phyloP scores from a whole-genome alignment of 2,113 vertebrate species.

The Carollia perspicillata region DNA sequence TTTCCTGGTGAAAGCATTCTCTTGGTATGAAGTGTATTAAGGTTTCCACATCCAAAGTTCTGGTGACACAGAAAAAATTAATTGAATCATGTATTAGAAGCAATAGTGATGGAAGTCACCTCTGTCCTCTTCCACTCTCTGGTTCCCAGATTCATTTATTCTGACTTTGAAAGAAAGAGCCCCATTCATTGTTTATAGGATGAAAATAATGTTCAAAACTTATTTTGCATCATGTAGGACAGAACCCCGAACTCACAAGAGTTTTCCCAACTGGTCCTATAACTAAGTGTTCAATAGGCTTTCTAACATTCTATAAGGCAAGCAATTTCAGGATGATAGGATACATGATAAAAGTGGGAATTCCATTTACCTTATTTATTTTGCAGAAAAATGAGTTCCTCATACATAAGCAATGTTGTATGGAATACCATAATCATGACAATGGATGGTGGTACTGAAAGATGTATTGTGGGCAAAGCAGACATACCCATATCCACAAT shows the following conservation, averaged over 20 bases:
- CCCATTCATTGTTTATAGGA: background rate
- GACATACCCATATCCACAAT: background rate
- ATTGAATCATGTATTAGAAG: background rate
- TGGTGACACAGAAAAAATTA: background rate
- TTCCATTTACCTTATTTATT: background rate
- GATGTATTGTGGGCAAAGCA: background rate
- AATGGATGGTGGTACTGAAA: background rate
- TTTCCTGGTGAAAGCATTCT: background rate
- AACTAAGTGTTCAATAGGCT: background rate
- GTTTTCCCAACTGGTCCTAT: background rate
- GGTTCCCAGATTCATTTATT: background rate
- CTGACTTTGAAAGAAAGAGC: background rate
- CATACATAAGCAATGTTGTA: background rate
- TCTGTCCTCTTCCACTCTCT: background rate
- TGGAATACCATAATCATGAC: background rate
- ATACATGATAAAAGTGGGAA: background rate
- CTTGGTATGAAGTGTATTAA: background rate
- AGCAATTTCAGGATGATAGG: background rate
- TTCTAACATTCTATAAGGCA: background rate
- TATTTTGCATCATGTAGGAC: background rate
- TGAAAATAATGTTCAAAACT: background rate
- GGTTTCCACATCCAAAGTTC: background rate
- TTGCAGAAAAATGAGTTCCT: background rate
- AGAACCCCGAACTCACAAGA: background rate
- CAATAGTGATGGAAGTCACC: background rate